Evolutionary conservation across 2,113 vertebrate genomes (phyloP).

Genomic region (Tenrec ecaudatus): DNA sequence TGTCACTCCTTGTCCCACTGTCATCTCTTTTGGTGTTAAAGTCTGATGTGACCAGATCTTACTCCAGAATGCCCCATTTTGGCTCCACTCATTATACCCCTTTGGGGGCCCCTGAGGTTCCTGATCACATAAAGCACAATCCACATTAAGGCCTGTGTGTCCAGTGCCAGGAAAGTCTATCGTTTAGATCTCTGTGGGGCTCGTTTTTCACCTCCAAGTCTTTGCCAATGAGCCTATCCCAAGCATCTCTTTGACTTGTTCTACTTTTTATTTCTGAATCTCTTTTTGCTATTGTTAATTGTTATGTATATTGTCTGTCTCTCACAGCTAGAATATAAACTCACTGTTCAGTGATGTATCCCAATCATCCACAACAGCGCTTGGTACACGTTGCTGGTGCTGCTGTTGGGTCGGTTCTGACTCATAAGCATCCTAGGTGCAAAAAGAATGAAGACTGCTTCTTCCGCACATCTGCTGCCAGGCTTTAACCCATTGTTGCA

Average conservation of each 20-base stretch:
- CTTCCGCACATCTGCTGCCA: no score
- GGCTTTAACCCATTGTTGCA: no score
- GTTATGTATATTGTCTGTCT: neutral
- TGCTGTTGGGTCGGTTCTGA: neutral
- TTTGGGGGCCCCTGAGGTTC: neutral
- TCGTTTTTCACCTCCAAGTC: neutral
- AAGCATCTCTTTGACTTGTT: no score
- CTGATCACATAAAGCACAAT: neutral
- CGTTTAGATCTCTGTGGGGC: neutral
- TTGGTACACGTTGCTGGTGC: neutral
- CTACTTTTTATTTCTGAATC: no score
- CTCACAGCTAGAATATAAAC: neutral
- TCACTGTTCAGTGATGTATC: neutral
- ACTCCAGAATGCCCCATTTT: neutral
- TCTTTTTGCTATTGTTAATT: neutral
- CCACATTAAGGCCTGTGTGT: no score
- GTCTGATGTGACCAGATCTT: no score
- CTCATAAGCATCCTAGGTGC: neutral
- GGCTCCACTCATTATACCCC: no score
- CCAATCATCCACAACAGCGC: neutral
- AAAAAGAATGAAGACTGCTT: no score
- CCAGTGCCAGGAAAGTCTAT: neutral
- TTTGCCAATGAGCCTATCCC: neutral
- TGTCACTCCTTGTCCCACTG: neutral
- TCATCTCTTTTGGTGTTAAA: neutral